Percentiles rank a stretch among this genome's conserved stretches.
These are phyloP conservation scores for Ptilorrhoa leucosticta DNA, from an alignment of 2,113 vertebrate genomes.

Conservation along the genomic window DNA sequence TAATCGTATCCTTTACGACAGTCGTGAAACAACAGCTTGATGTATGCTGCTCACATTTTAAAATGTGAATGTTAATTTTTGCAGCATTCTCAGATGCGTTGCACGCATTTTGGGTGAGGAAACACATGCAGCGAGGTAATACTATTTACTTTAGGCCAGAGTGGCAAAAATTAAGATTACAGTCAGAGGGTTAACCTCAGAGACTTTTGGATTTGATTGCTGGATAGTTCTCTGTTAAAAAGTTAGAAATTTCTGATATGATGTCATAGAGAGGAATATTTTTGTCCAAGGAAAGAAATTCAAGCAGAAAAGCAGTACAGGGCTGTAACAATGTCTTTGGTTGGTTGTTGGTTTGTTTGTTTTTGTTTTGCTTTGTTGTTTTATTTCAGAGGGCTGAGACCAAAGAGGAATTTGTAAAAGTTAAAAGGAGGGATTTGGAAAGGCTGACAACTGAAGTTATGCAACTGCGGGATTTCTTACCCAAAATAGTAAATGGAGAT, in stretches of 20 bases:
- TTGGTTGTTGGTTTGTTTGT: background rate
- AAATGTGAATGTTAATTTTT: background rate
- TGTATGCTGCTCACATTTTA: background rate
- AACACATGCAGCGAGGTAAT: background rate
- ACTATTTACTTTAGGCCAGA: background rate
- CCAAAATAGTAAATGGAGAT: conserved; percentile 78
- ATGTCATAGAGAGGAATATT: background rate
- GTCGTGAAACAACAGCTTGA: background rate
- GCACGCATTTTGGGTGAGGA: background rate
- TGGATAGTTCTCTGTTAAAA: background rate
- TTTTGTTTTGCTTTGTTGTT: background rate
- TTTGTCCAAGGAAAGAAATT: background rate
- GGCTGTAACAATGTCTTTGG: background rate
- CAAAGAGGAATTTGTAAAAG: conserved; percentile 76
- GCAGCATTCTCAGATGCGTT: background rate
- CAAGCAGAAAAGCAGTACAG: background rate
- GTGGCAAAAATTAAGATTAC: background rate
- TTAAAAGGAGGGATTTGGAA: conserved; percentile 85
- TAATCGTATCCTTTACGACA: background rate
- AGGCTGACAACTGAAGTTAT: conserved; percentile 91
- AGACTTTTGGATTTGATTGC: background rate
- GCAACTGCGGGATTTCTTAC: conserved; percentile 90
- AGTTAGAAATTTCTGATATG: background rate
- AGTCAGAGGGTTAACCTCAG: background rate
- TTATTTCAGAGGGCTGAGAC: conserved; percentile 55